Base-by-base conservation (phyloP, 1,140 invertebrate species). In the Zeugodacus cucurbitae region DNA sequence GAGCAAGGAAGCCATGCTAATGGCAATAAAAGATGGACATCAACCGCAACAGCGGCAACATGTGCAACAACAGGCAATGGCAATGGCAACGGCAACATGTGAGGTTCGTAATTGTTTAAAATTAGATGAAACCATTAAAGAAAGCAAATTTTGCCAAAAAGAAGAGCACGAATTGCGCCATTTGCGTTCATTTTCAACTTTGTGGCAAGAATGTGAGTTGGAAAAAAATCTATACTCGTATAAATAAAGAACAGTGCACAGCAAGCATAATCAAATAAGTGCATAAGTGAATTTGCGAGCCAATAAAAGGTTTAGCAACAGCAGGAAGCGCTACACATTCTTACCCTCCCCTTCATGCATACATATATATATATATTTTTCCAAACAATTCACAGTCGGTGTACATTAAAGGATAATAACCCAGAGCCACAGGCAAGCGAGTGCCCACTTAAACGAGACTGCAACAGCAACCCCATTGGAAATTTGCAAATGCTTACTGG, bases 321-420 rank as follows among this genome's bases (percentile, higher is more conserved):
- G 64, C 64, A 67, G 64, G 64, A 67, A 67, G 29, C 67, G 20
- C 11, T 32, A 17, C 14, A 34, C 17, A 74, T 74, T 74, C 67
- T 37, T 41, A 1, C 34, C 34, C 20, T 37, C 14, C 34, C 34
- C 20, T 37, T 74, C 11, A 17, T 82, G 4, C 14, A 1, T 70
- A 32, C 26, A 29, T 64, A 64, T 14, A 29, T 32, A 29, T 64
- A 8, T 32, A 29, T 41, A 26, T 54, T 44, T 48, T 48, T 41
- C 6, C 20, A 48, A 48, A 41, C 26, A 26, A 82, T 29, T 54
- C 48, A 2, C 70, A 44, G 44, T 82, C 74, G 74, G 74, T 82
- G 41, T 82, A 82, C 74, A 82, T 82, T 82, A 82, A 82, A 82
- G 74, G 74, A 82, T 82, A 82, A 82, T 82, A 82, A 48, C 74